phyloP scores from a whole-genome alignment of 1,140 invertebrate genomes.

The Eueides isabella region DNA sequence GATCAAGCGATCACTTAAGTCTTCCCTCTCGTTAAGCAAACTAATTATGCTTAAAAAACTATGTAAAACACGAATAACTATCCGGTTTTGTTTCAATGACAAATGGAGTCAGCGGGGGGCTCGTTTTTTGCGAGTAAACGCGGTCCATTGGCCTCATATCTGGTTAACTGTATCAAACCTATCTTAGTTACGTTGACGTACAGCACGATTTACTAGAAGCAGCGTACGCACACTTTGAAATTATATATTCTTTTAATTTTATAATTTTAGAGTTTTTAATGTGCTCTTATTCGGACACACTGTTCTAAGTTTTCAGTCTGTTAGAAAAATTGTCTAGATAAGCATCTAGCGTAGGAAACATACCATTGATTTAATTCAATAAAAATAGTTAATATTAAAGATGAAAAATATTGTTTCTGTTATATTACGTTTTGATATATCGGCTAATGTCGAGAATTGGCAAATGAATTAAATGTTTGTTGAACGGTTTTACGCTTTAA shows the following conservation, averaged over 20 bases:
- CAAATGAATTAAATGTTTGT: too few species aligned
- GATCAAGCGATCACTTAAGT: not conserved
- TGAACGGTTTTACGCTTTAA: too few species aligned
- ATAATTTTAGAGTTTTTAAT: not conserved
- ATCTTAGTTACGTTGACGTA: constrained; percentile 35
- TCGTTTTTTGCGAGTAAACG: constrained; percentile 35
- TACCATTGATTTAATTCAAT: not conserved
- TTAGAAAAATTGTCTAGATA: too few species aligned
- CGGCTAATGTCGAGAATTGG: too few species aligned
- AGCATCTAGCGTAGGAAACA: too few species aligned
- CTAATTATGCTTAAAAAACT: constrained; percentile 22
- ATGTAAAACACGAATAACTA: not conserved
- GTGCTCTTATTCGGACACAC: too few species aligned
- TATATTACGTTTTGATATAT: too few species aligned
- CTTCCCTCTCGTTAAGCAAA: constrained; percentile 3
- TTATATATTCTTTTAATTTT: not conserved
- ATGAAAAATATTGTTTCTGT: too few species aligned
- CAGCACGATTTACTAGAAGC: not conserved
- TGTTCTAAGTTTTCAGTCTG: too few species aligned
- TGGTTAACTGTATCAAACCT: constrained; percentile 45
- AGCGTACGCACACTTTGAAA: not conserved
- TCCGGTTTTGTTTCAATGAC: constrained; percentile 27
- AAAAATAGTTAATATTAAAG: not conserved
- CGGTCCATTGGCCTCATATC: constrained; percentile 40
- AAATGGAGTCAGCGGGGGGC: constrained; percentile 37